These are phyloP conservation scores for Malthinus seriepunctatus DNA, from an alignment of 2,888 invertebrate genomes.

Conservation along the genomic window DNA sequence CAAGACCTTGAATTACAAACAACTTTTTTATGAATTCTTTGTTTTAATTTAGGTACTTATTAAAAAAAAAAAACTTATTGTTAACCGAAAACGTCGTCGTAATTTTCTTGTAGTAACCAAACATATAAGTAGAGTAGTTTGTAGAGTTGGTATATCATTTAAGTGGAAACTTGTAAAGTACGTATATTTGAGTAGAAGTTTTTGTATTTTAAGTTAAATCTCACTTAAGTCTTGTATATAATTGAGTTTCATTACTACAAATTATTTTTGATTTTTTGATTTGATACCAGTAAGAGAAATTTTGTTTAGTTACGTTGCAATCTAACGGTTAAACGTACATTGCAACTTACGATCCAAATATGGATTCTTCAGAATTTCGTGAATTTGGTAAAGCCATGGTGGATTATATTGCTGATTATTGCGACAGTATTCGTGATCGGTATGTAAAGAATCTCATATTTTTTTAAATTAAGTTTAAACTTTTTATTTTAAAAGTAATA, in stretches of 20 bases:
- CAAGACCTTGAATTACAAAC: too few relatives aligned
- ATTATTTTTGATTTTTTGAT: too few relatives aligned
- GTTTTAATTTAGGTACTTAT: constrained; percentile 11
- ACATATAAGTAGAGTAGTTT: constrained; percentile 11
- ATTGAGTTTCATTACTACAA: too few relatives aligned
- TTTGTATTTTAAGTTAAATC: background rate
- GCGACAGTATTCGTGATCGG: constrained; percentile 80
- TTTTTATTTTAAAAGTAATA: too few relatives aligned
- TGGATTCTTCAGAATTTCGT: constrained; percentile 79
- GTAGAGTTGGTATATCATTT: constrained; percentile 10
- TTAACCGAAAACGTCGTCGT: background rate
- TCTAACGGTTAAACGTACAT: background rate
- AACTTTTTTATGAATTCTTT: too few relatives aligned
- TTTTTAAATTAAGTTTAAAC: too few relatives aligned
- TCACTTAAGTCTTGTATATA: too few relatives aligned
- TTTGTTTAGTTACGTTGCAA: background rate
- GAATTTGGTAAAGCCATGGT: constrained; percentile 85
- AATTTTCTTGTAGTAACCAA: constrained; percentile 8
- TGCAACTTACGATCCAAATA: constrained; percentile 46
- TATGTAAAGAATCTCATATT: too few relatives aligned
- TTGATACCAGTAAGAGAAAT: background rate
- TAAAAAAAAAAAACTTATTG: too few relatives aligned
- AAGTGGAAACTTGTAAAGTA: too few relatives aligned
- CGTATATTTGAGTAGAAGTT: too few relatives aligned
- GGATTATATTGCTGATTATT: constrained; percentile 90